Evolutionary conservation across 1,140 invertebrate species (phyloP).

Genomic region (Brachionus angularis): DNA sequence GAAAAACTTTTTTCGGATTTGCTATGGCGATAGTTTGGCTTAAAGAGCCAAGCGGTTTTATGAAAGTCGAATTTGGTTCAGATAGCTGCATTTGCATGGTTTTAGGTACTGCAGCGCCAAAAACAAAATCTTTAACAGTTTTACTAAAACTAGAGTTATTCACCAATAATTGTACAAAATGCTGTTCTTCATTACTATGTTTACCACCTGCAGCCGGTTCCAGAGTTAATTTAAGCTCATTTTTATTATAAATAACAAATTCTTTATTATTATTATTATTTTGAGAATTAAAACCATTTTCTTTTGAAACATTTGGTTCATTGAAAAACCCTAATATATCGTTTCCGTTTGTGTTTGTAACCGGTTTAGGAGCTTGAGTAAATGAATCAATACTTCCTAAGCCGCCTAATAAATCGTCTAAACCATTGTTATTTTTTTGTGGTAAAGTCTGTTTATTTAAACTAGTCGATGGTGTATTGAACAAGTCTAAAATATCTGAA

Average conservation of each 20-base stretch:
- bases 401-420: background rate
- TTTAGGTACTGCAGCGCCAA: slow-evolving; percentile 29
- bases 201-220: slow-evolving; percentile 17
- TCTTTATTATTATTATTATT: background rate
- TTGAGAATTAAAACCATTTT: background rate
- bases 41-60: slow-evolving; percentile 2
- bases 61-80: slow-evolving; percentile 5
- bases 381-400: no score
- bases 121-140: slow-evolving; percentile 25
- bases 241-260: slow-evolving; percentile 28
- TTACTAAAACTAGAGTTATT: slow-evolving; percentile 21
- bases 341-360: no score
- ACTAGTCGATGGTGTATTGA: no score
- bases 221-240: slow-evolving; percentile 38
- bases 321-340: no score
- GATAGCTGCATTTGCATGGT: slow-evolving; percentile 28
- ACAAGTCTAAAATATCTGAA: background rate
- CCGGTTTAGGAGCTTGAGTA: no score
- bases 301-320: background rate
- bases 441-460: no score
- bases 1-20: slow-evolving; percentile 41
- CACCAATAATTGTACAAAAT: slow-evolving; percentile 25
- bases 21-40: slow-evolving; percentile 4
- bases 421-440: background rate
- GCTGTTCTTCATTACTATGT: slow-evolving; percentile 17